A percentile compares a stretch with the other conserved stretches of the same genome.
phyloP scores from a whole-genome alignment of 2,888 invertebrate species.

The Crocallis elinguaria region DNA sequence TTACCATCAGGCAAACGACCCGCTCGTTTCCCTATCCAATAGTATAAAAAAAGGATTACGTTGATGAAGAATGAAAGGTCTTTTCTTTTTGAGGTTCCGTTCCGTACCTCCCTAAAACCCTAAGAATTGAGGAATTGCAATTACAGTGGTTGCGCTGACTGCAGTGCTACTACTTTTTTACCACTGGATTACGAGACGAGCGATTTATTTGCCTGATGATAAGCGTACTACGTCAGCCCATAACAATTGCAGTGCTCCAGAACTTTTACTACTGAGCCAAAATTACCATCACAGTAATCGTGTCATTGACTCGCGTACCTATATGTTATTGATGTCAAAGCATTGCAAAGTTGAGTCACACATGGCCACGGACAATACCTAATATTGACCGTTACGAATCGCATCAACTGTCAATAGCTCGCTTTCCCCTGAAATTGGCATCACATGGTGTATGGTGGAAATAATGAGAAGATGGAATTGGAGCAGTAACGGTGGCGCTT shows the following conservation, averaged over 20 bases:
- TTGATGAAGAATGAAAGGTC: no score
- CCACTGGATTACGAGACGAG: no score
- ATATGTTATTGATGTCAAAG: slow-evolving; percentile 24
- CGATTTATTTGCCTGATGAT: no score
- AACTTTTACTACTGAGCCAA: no score
- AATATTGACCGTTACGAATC: slow-evolving; percentile 39
- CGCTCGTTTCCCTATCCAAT: no score
- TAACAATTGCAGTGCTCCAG: not conserved
- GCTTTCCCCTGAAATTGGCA: slow-evolving; percentile 40
- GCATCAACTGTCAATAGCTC: slow-evolving; percentile 33
- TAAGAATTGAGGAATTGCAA: no score
- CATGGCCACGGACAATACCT: slow-evolving; percentile 17
- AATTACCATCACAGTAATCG: not conserved
- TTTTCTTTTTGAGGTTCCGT: no score
- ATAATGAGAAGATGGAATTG: slow-evolving; percentile 44
- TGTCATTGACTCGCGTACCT: slow-evolving; percentile 11
- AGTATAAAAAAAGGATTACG: no score
- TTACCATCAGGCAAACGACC: no score
- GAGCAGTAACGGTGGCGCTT: slow-evolving; percentile 36
- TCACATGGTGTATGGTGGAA: slow-evolving; percentile 41
- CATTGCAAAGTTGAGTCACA: slow-evolving; percentile 34
- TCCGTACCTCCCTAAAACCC: no score
- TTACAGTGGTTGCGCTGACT: no score
- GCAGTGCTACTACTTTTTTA: no score
- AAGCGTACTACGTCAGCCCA: not conserved